Conservation (phyloP, 2,797 vertebrate genomes). For the Tinamus major region DNA sequence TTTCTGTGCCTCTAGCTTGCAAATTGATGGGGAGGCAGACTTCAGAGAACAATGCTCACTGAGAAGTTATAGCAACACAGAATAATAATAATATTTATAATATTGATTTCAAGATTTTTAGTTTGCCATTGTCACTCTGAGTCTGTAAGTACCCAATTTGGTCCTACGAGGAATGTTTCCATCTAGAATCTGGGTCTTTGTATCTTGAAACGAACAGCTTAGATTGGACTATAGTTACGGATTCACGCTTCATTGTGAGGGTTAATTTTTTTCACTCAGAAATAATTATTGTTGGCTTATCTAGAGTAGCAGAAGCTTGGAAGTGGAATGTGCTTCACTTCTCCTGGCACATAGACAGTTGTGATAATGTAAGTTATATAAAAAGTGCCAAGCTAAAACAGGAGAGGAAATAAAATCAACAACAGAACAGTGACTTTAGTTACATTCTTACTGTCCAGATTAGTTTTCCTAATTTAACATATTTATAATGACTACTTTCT, state of each 20-base stretch:
- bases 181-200: not conserved
- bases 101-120: not conserved
- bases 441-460: slow-evolving; percentile 12
- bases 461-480: slow-evolving; percentile 19
- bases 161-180: not conserved
- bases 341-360: slow-evolving; percentile 66
- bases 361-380: slow-evolving; percentile 60
- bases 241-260: slow-evolving; percentile 54
- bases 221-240: slow-evolving; percentile 41
- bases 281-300: slow-evolving; percentile 74
- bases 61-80: not conserved
- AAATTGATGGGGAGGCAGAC: not conserved
- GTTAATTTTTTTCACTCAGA: slow-evolving; percentile 70
- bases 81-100: slow-evolving; percentile 31
- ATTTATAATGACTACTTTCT: not conserved
- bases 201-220: slow-evolving; percentile 31
- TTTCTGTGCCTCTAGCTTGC: not conserved
- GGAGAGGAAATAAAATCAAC: slow-evolving; percentile 14
- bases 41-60: not conserved
- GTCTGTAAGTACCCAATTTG: not conserved
- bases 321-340: slow-evolving; percentile 65
- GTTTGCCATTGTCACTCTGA: not conserved
- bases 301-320: slow-evolving; percentile 74
- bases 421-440: slow-evolving; percentile 21
- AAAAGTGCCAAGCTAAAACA: slow-evolving; percentile 50